Evolutionary conservation across 2,113 vertebrate genomes (phyloP).

Genomic region (Phrynosoma platyrhinos): DNA sequence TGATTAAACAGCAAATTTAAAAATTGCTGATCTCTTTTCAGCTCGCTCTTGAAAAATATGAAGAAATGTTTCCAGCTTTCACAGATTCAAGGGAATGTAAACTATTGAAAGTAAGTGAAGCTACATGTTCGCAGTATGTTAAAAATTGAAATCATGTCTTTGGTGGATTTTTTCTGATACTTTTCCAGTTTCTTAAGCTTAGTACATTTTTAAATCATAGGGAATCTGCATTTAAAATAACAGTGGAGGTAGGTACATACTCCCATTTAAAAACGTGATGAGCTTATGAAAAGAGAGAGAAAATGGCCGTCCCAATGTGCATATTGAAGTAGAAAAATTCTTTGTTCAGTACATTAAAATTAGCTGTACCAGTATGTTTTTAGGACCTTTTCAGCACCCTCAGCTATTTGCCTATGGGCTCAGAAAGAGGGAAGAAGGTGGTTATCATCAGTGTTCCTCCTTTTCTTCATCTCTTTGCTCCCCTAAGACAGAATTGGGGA

Average conservation of each 20-base stretch:
- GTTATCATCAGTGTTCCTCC: background rate
- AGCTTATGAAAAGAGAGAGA: background rate
- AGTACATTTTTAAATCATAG: too few relatives aligned
- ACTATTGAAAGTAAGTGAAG: slow-evolving; percentile 89
- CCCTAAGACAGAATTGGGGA: too few relatives aligned
- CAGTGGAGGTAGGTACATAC: background rate
- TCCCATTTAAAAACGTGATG: background rate
- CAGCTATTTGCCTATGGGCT: background rate
- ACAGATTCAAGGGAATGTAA: slow-evolving; percentile 98
- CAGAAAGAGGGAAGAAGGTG: background rate
- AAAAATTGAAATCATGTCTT: background rate
- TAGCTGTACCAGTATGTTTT: background rate
- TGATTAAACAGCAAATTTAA: accelerated
- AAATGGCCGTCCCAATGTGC: background rate
- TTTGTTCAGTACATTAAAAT: background rate
- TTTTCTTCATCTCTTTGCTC: too few relatives aligned
- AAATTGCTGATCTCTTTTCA: slow-evolving; percentile 62
- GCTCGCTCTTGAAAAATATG: slow-evolving; percentile 97
- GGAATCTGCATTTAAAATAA: background rate
- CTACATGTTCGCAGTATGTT: background rate
- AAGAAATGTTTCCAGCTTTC: slow-evolving; percentile 99
- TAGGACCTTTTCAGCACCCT: background rate
- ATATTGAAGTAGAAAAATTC: background rate
- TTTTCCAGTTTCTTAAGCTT: background rate
- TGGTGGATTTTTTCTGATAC: background rate